Percentiles rank a stretch among this genome's conserved stretches.
phyloP scores from a whole-genome alignment of 2,797 vertebrate genomes.

The Urosaurus nigricauda region DNA sequence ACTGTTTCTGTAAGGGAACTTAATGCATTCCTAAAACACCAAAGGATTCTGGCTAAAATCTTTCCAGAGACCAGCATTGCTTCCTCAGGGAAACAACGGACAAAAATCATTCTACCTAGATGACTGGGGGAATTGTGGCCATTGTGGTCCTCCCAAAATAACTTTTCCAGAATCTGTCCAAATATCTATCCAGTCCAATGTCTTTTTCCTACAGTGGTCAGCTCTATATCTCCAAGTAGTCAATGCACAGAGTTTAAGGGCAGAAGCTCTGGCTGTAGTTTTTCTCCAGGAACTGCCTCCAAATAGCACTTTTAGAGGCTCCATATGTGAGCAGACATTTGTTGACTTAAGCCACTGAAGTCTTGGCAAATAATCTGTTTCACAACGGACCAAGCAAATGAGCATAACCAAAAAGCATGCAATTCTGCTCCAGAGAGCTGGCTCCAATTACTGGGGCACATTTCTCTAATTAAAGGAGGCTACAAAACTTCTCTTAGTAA shows the following conservation, averaged over 20 bases:
- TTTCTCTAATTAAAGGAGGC: conserved; percentile 16
- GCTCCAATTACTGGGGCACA: neutral
- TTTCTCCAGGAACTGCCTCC: neutral
- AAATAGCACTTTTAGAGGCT: neutral
- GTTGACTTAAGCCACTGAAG: neutral
- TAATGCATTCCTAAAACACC: too few species aligned
- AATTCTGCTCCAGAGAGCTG: too few species aligned
- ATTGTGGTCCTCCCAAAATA: neutral
- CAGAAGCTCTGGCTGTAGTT: neutral
- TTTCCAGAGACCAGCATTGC: neutral
- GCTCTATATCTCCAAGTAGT: too few species aligned
- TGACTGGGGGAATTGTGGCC: too few species aligned
- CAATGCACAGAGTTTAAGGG: neutral
- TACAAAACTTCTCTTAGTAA: neutral
- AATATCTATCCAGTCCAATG: neutral
- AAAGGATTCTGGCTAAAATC: neutral
- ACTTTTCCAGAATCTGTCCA: neutral
- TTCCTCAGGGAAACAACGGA: neutral
- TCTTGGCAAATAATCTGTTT: neutral
- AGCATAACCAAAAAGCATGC: neutral
- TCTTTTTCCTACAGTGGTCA: too few species aligned
- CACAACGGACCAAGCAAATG: neutral
- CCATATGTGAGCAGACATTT: neutral
- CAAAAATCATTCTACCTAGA: too few species aligned
- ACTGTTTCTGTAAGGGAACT: too few species aligned